Percentiles rank a stretch among this genome's conserved stretches.
These are phyloP conservation scores for Eolophus roseicapilla DNA, from an alignment of 2,113 vertebrate genomes.

Conservation along the genomic window DNA sequence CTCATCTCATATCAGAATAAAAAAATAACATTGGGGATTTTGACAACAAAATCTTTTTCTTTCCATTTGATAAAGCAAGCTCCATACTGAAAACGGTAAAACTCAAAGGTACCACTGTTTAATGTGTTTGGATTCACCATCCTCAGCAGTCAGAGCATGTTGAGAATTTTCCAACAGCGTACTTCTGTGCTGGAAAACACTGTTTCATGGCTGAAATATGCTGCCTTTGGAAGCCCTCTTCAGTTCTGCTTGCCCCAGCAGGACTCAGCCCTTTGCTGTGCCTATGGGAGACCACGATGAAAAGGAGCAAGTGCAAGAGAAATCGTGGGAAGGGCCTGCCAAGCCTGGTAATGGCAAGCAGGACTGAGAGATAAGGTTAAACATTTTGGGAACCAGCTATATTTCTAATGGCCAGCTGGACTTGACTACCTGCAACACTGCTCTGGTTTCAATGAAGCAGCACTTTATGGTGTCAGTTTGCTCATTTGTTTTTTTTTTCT, in stretches of 20 bases:
- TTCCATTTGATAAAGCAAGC: background rate
- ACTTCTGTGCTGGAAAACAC: background rate
- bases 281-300: background rate
- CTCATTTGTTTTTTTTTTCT: background rate
- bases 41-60: background rate
- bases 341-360: background rate
- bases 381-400: background rate
- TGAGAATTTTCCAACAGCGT: background rate
- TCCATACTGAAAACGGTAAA: background rate
- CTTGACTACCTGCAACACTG: background rate
- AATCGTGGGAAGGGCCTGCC: rapidly evolving
- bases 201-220: background rate
- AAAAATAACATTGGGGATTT: background rate
- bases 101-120: background rate
- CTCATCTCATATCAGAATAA: background rate
- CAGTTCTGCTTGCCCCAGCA: background rate
- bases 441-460: background rate
- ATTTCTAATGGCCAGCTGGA: background rate
- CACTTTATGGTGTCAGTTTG: background rate
- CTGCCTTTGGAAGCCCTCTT: background rate
- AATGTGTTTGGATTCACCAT: background rate
- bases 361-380: background rate
- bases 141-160: background rate
- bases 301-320: background rate
- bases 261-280: background rate